A percentile compares a stretch with the other conserved stretches of the same genome.
These are phyloP conservation scores for Beaufortia kweichowensis DNA, from an alignment of 2,113 vertebrate genomes.

Conservation along the genomic window DNA sequence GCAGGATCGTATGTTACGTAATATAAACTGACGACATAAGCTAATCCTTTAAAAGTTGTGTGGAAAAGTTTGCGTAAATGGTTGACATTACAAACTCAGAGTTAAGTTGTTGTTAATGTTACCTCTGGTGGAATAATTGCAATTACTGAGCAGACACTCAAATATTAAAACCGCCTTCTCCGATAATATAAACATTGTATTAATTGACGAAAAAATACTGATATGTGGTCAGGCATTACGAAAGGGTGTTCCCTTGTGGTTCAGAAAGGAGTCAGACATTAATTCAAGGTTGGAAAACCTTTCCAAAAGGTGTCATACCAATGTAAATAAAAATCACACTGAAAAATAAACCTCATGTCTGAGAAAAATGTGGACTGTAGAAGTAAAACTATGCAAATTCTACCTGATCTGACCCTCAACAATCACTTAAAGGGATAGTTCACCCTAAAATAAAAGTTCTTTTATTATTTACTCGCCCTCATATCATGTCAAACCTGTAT, in stretches of 20 bases:
- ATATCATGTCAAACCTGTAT: too few species aligned
- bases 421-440: too few species aligned
- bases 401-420: too few species aligned
- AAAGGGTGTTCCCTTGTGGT: neutral
- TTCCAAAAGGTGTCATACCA: neutral
- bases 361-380: too few species aligned
- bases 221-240: neutral
- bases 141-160: neutral
- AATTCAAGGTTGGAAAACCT: neutral
- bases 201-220: neutral
- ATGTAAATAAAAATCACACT: neutral
- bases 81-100: neutral
- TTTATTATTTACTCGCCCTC: too few species aligned
- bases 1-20: too few species aligned
- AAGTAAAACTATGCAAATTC: too few species aligned
- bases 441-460: too few species aligned
- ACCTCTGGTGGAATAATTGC: slow-evolving; percentile 11
- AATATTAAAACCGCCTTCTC: slow-evolving; percentile 1
- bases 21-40: neutral
- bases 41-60: neutral
- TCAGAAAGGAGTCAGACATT: neutral
- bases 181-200: neutral
- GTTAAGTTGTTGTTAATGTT: neutral
- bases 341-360: neutral
- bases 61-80: neutral